These are phyloP conservation scores for Datnioides undecimradiatus DNA, from an alignment of 2,113 vertebrate genomes.

Conservation along the genomic window DNA sequence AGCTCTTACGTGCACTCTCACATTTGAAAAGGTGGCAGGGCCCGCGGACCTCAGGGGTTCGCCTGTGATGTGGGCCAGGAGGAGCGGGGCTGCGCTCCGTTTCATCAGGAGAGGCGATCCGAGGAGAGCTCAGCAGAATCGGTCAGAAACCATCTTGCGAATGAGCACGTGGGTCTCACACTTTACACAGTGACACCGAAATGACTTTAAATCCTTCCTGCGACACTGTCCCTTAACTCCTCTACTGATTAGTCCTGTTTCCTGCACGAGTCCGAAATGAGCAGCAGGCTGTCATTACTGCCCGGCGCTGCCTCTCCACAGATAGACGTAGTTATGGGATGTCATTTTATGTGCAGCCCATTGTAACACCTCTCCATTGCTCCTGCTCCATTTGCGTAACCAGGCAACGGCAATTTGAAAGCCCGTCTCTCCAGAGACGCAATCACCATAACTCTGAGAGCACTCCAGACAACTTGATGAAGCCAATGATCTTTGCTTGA, in stretches of 20 bases:
- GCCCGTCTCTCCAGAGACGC: constrained; percentile 77
- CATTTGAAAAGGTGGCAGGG: constrained; percentile 79
- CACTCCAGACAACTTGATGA: constrained; percentile 78
- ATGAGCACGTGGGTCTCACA: background rate
- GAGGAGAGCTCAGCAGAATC: constrained; percentile 45
- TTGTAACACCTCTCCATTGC: constrained; percentile 77
- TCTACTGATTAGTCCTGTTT: background rate
- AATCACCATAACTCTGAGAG: constrained; percentile 83
- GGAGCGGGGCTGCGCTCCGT: constrained; percentile 33
- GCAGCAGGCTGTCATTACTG: constrained; percentile 45
- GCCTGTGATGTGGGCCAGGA: constrained; percentile 77
- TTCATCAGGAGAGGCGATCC: constrained; percentile 37
- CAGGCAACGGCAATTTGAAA: constrained; percentile 82
- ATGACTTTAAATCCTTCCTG: too few relatives aligned
- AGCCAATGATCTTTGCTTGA: constrained; percentile 75
- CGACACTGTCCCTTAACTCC: background rate
- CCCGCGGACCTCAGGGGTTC: constrained; percentile 62
- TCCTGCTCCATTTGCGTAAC: constrained; percentile 81
- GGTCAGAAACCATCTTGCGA: constrained; percentile 12
- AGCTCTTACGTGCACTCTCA: constrained; percentile 73
- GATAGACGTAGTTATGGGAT: constrained; percentile 73
- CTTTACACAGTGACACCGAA: constrained; percentile 36
- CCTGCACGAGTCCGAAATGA: constrained; percentile 31
- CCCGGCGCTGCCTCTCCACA: constrained; percentile 35
- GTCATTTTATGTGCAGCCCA: constrained; percentile 75